Evolutionary conservation across 2,113 vertebrate genomes (phyloP), one percentile per base, ranked within the genome.

Genomic region (Erpornis zantholeuca): DNA sequence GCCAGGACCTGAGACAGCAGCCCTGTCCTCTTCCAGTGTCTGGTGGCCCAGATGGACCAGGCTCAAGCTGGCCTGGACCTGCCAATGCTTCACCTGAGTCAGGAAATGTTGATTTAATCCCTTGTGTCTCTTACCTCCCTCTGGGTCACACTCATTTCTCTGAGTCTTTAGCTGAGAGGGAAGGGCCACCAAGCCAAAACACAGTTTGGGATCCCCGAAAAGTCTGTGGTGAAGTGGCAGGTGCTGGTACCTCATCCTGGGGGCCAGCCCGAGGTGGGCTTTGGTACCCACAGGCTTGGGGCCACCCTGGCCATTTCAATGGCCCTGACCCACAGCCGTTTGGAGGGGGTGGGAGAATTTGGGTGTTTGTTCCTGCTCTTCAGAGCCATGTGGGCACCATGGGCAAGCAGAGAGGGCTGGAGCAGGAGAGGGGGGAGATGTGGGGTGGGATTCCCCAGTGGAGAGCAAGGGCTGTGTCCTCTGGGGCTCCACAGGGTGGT

Each of bases 381-480:
- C 36, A 72, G 85, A 65, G 40, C 28, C 29, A 3, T 1, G 2
- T 27, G 73, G 53, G n/a, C 65, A 70, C 50, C 20, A 9, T 0
- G 3, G 53, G 24, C 5, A 4, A 2, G 33, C 20, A 36, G 57
- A 40, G 24, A 80, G 59, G 70, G 50, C 20, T 52, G 54, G 66
- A 59, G 47, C 35, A 35, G 42, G 31, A 10, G 19, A 12, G 45
- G 27, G 49, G 49, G 57, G 47, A 59, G 35, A 15, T 47, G 49
- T 15, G 57, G 61, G 70, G 7, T 75, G 69, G 40, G 66, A 40
- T 59, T 73, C n/a, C 40, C n/a, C 6, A 9, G 15, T 7, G 12
- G 18, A 35, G 14, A 21, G 8, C 0, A 0, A 47, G 71, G 52
- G 59, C 36, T 83, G 40, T 1, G 0, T 64, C 15, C 45, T 64